Percentiles rank a stretch among this genome's conserved stretches.
Evolutionary conservation across 2,113 vertebrate genomes (phyloP).

Genomic region (Pardalotus punctatus): DNA sequence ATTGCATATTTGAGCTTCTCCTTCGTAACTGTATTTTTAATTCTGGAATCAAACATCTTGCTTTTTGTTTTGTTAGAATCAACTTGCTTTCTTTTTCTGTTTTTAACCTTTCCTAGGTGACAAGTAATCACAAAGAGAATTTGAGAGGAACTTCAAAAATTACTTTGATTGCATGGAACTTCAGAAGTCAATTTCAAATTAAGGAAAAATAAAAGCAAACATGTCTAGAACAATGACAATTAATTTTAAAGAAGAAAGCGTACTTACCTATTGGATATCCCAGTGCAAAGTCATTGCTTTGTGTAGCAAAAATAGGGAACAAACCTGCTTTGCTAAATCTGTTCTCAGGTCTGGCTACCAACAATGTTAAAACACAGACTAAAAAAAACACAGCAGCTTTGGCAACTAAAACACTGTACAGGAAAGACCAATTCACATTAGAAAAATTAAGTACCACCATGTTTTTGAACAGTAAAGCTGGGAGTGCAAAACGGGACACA

Average conservation of each 20-base stretch:
- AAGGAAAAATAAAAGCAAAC: not conserved
- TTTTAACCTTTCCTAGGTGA: not conserved
- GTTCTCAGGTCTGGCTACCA: slow-evolving; percentile 85
- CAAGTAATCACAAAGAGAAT: not conserved
- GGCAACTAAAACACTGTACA: slow-evolving; percentile 91
- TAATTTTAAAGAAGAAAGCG: slow-evolving; percentile 1
- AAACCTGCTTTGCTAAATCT: slow-evolving; percentile 94
- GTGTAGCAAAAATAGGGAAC: slow-evolving; percentile 97
- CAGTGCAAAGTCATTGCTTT: slow-evolving; percentile 98
- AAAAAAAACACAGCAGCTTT: slow-evolving; percentile 90
- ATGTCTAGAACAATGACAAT: not conserved
- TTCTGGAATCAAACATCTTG: not conserved
- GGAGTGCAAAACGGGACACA: slow-evolving; percentile 95
- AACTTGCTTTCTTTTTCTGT: not conserved
- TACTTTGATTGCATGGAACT: not conserved
- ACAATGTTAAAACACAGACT: slow-evolving; percentile 86
- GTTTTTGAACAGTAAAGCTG: slow-evolving; percentile 95
- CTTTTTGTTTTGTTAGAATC: not conserved
- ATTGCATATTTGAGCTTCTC: not conserved
- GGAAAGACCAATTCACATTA: slow-evolving; percentile 92
- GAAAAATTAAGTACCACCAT: slow-evolving; percentile 96
- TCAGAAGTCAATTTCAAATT: not conserved
- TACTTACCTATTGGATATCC: slow-evolving; percentile 96
- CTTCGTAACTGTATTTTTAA: not conserved
- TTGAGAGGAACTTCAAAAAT: not conserved